Evolutionary conservation across 2,888 invertebrate species (phyloP), one percentile per base, ranked within the genome.

Genomic region (Epinotia nisella): DNA sequence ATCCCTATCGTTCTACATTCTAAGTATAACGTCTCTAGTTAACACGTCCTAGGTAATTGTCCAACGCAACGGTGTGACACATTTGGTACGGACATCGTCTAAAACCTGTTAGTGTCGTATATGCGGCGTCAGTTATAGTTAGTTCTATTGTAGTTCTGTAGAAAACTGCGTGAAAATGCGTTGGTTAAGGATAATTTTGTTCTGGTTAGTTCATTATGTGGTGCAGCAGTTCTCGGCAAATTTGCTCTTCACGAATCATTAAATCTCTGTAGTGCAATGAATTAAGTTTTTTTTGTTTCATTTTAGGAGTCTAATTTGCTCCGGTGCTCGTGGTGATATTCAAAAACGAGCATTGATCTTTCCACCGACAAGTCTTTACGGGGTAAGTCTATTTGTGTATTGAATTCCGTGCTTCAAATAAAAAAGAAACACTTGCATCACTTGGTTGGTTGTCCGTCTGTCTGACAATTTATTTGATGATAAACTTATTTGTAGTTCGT

Each of bases 361-460:
- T 64, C 93, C 93, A 45, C 90, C 90, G 0, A 89, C 92, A 0
- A 90, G 90, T 87, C 89, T 94, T 80, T 92, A 88, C 74, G 93
- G 93, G 71, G 94, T 94, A 83, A 89, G 90, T 82, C 55, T 60
- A 45, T 29, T 66, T 21, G 7, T 70, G 49, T 24, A 15, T 39
- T 29, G 10, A 2, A 1, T 60, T 24, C 21, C 21, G 1, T 24
- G 21, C 21, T 24, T 24, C 21, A 24, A 24, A 24, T 24, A 24
- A 24, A 24, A 24, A 24, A 24, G 2, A 24, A 24, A 24, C 21
- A 1, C 21, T 29, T 5, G 29, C 5, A 5, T 29, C 29, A 29
- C 29, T 29, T 4, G 5, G 3, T 5, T 29, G 24, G 24, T 24
- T 24, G 24, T 2, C 24, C 3, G 4, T 29, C 29, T 29, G 4